Evolutionary conservation across 2,888 invertebrate genomes (phyloP).

Genomic region (Nemotelus pantherinus): DNA sequence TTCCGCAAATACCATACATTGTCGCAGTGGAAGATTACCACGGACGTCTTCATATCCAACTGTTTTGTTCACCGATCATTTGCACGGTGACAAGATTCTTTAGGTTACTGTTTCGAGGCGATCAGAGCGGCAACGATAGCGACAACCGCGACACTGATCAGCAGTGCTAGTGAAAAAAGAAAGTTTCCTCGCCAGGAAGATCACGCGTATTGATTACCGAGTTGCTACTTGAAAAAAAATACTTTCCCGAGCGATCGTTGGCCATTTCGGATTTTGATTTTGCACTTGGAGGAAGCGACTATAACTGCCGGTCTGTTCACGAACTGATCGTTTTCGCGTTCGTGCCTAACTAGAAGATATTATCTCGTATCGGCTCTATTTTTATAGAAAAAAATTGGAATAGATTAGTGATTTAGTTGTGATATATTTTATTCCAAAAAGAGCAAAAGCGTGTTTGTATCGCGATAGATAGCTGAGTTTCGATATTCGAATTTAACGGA

Average conservation of each 20-base stretch:
- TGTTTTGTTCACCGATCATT: background rate
- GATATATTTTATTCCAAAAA: slow-evolving; percentile 1
- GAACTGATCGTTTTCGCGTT: background rate
- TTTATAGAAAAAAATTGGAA: background rate
- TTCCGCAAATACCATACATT: background rate
- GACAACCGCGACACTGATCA: background rate
- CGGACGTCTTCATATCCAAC: background rate
- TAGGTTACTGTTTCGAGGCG: background rate
- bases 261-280: slow-evolving; percentile 42
- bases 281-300: slow-evolving; percentile 37
- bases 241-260: slow-evolving; percentile 27
- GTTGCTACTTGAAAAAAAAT: slow-evolving; percentile 9
- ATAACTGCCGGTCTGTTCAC: background rate
- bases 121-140: slow-evolving; percentile 8
- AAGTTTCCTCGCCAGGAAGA: slow-evolving; percentile 42
- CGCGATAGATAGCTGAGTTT: background rate
- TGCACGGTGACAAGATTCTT: background rate
- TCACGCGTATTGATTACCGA: slow-evolving; percentile 23
- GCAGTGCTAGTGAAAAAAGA: slow-evolving; percentile 14
- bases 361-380: background rate
- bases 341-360: background rate
- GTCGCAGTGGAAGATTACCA: background rate
- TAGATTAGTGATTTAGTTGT: slow-evolving; percentile 34
- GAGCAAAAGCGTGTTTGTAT: background rate
- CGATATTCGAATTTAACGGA: background rate